Conservation (phyloP, 2,888 invertebrate species). For the Erannis defoliaria region DNA sequence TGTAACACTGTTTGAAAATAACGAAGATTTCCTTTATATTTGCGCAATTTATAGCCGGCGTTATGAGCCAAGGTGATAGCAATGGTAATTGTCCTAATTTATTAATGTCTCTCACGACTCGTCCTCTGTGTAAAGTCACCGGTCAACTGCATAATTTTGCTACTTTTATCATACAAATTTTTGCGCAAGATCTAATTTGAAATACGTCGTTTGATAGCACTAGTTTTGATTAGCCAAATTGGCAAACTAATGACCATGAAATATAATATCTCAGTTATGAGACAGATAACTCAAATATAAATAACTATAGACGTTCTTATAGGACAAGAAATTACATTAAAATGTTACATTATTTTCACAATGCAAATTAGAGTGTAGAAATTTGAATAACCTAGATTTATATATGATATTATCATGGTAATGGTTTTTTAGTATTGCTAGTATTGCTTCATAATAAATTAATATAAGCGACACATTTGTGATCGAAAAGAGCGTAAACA, state of each 20-base stretch:
- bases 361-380: slow-evolving; percentile 43
- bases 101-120: slow-evolving; percentile 60
- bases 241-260: slow-evolving; percentile 21
- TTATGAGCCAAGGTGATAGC: slow-evolving; percentile 66
- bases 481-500: slow-evolving; percentile 60
- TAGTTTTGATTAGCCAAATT: slow-evolving; percentile 22
- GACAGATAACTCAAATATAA: slow-evolving; percentile 16
- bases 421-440: slow-evolving; percentile 54
- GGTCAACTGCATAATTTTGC: slow-evolving; percentile 57
- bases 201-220: slow-evolving; percentile 19
- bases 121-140: slow-evolving; percentile 58
- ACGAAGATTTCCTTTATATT: slow-evolving; percentile 1
- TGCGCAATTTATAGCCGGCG: slow-evolving; percentile 44
- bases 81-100: slow-evolving; percentile 72
- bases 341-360: slow-evolving; percentile 27
- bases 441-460: slow-evolving; percentile 55
- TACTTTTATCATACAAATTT: slow-evolving; percentile 44
- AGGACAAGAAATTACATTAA: slow-evolving; percentile 19
- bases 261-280: slow-evolving; percentile 1
- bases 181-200: slow-evolving; percentile 10
- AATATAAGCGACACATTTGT: slow-evolving; percentile 71
- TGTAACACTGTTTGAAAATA: neutral
- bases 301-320: slow-evolving; percentile 18
- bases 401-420: slow-evolving; percentile 48
- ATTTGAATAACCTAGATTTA: slow-evolving; percentile 36